Evolutionary conservation across 1,140 invertebrate genomes (phyloP).

Genomic region (Drosophila novamexicana): DNA sequence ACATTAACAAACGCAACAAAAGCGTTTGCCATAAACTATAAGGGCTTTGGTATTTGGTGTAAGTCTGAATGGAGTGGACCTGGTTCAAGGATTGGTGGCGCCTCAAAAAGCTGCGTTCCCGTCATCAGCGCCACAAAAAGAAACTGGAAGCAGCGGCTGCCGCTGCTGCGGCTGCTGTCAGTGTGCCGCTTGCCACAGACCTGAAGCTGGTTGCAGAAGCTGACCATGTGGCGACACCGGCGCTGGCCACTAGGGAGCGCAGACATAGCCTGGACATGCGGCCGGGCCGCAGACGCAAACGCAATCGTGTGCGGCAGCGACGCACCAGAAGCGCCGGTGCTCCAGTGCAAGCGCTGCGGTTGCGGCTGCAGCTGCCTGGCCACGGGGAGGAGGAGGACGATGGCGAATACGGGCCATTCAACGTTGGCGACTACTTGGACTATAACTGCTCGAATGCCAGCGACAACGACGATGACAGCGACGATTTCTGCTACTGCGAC

Average conservation of each 20-base stretch:
- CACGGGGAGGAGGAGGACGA: slow-evolving; percentile 35
- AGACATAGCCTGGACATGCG: slow-evolving; percentile 21
- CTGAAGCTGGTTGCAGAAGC: neutral
- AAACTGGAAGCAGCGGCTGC: slow-evolving; percentile 84
- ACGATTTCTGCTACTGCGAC: slow-evolving; percentile 89
- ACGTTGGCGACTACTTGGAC: slow-evolving; percentile 61
- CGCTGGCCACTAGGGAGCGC: slow-evolving; percentile 5
- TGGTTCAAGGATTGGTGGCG: slow-evolving; percentile 92
- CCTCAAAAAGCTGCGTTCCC: slow-evolving; percentile 87
- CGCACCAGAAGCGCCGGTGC: slow-evolving; percentile 14
- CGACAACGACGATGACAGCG: slow-evolving; percentile 72
- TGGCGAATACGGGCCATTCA: slow-evolving; percentile 71
- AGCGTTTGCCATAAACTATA: neutral
- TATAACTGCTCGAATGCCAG: slow-evolving; percentile 39
- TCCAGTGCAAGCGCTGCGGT: neutral
- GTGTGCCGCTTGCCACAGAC: neutral
- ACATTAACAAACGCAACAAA: neutral
- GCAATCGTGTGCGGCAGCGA: slow-evolving; percentile 41
- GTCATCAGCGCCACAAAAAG: slow-evolving; percentile 85
- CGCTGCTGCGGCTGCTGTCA: slow-evolving; percentile 32
- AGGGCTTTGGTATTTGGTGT: slow-evolving; percentile 3
- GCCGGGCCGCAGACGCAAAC: slow-evolving; percentile 24
- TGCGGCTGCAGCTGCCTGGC: neutral
- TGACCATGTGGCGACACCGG: neutral
- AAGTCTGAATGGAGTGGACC: slow-evolving; percentile 88